Evolutionary conservation across 2,113 vertebrate species (phyloP).

Genomic region (Malurus cyaneus): DNA sequence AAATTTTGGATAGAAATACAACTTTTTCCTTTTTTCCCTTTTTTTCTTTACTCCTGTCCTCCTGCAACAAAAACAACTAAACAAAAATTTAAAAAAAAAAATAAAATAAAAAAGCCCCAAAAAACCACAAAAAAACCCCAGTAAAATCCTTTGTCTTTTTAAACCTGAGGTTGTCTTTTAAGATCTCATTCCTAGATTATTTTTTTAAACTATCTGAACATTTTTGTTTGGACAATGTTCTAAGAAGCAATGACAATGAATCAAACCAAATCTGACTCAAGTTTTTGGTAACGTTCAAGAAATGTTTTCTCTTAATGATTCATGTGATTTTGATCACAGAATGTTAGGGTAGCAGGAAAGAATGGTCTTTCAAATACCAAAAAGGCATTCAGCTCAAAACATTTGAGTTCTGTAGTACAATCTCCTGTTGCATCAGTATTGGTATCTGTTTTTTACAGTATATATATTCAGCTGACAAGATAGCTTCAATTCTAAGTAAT

Average conservation of each 20-base stretch:
- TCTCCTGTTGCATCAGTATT: neutral
- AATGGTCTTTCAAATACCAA: neutral
- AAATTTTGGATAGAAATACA: neutral
- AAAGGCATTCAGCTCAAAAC: neutral
- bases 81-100: too few species aligned
- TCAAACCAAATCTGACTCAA: neutral
- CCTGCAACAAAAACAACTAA: neutral
- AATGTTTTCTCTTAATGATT: neutral
- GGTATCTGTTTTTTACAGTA: neutral
- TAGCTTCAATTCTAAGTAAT: neutral
- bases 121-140: neutral
- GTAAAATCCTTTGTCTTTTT: neutral
- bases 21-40: rapidly evolving
- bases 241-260: neutral
- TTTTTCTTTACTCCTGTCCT: neutral
- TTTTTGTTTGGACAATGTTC: neutral
- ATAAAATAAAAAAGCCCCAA: too few species aligned
- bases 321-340: neutral
- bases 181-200: neutral
- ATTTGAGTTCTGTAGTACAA: neutral
- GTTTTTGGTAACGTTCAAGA: neutral
- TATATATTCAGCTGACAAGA: neutral
- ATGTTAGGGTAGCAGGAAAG: neutral
- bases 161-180: neutral
- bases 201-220: neutral